Evolutionary conservation across 2,888 invertebrate species (phyloP), one percentile per base, ranked within the genome.

Genomic region (Tholera decimalis): DNA sequence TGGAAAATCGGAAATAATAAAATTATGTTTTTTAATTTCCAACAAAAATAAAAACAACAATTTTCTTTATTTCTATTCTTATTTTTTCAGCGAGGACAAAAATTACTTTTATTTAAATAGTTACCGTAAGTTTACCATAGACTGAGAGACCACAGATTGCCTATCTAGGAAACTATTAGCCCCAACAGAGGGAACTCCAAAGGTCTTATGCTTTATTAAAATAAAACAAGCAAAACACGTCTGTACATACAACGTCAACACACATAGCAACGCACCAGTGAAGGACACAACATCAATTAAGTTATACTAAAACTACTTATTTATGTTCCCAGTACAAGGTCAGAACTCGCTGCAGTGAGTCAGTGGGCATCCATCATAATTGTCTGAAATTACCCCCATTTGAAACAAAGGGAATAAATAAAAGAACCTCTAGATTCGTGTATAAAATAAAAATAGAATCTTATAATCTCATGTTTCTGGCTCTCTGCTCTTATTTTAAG

Each of bases 321-420:
- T 64, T 65, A 35, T 55, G 6, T 28, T 8, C 22, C 7, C 11
- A 20, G 20, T 0, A 11, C 74, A 73, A 73, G 72, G 74, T 50
- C 53, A 30, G 0, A 18, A 3, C 20, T 20, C 20, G 33, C 22
- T 41, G 44, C 28, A 24, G 44, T 62, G 59, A 73, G 41, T 72
- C 67, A 72, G 47, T 26, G 35, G 11, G 66, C 67, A 68, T 73
- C 68, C 72, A 57, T 74, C 54, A 73, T 74, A 73, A 73, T 73
- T 62, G 56, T 68, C 39, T 68, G 28, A 73, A 68, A 72, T 73
- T 53, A 73, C 57, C 57, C 66, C 54, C 18, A 69, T 74, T 68
- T 54, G 35, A 30, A 51, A n/a, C 47, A 35, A 22, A 30, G 30
- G 46, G 47, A 30, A 57, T 54, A 73, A 59, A 67, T 53, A 30